Conservation (phyloP, 2,888 invertebrate species). For the Drosophila limbata region DNA sequence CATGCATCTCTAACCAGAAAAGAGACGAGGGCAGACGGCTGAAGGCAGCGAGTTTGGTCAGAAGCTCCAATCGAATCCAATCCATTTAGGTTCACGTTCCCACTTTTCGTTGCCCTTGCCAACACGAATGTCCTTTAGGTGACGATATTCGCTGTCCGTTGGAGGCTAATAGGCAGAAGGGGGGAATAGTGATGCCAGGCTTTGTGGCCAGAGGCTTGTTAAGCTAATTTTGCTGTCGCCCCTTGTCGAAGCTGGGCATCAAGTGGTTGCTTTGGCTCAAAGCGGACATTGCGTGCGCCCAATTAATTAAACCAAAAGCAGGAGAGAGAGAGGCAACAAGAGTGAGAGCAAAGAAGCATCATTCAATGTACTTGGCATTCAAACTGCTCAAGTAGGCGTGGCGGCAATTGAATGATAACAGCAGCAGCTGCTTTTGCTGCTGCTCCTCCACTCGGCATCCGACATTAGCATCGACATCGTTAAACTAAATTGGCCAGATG, state of each 20-base stretch:
- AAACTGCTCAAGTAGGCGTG: constrained; percentile 59
- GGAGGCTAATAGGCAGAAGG: background rate
- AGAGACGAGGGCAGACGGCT: background rate
- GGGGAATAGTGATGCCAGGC: constrained; percentile 11
- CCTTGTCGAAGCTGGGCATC: constrained; percentile 36
- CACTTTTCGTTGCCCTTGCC: constrained; percentile 47
- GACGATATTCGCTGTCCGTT: constrained; percentile 42
- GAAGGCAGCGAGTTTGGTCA: constrained; percentile 8
- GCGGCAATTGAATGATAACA: constrained; percentile 73
- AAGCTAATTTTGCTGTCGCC: constrained; percentile 56
- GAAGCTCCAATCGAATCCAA: constrained; percentile 11
- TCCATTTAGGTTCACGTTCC: constrained; percentile 1
- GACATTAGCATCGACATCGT: constrained; percentile 37
- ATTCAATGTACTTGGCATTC: constrained; percentile 57
- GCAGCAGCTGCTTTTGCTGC: constrained; percentile 32
- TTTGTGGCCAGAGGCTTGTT: constrained; percentile 43
- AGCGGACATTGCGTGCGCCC: constrained; percentile 51
- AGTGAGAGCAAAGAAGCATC: constrained; percentile 45
- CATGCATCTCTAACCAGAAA: constrained; percentile 39
- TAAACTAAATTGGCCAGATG: constrained; percentile 68
- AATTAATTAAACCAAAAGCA: constrained; percentile 64
- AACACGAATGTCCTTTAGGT: constrained; percentile 54
- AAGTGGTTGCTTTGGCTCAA: constrained; percentile 38
- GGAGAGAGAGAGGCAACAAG: background rate
- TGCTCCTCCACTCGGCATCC: constrained; percentile 1